A percentile compares a stretch with the other conserved stretches of the same genome.
Evolutionary conservation across 2,888 invertebrate species (phyloP).

Genomic region (Gymnosoma rotundatum): DNA sequence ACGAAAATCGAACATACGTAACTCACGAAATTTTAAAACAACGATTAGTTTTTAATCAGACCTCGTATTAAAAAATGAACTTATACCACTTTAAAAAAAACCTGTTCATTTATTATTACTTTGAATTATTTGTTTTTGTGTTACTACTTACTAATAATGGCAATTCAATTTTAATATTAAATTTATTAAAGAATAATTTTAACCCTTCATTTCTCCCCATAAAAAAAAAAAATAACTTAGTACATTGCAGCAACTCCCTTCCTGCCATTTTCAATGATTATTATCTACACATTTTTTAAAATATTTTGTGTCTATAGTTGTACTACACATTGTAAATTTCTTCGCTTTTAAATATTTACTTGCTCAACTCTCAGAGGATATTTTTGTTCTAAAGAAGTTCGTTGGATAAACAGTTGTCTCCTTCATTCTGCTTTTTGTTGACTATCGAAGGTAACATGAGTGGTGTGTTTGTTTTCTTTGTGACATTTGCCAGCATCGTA

Average conservation of each 20-base stretch:
- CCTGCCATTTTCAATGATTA: constrained; percentile 3
- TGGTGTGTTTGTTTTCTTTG: constrained; percentile 1
- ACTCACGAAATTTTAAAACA: too few relatives aligned
- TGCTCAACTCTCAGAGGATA: constrained; percentile 27
- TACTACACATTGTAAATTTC: constrained; percentile 4
- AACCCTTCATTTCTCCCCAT: too few relatives aligned
- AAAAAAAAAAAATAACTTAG: too few relatives aligned
- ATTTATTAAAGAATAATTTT: too few relatives aligned
- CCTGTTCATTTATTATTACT: too few relatives aligned
- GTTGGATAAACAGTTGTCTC: constrained; percentile 21
- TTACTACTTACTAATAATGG: too few relatives aligned
- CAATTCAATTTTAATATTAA: too few relatives aligned
- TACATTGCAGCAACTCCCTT: not conserved
- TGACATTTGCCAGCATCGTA: constrained; percentile 29
- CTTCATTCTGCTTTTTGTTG: not conserved
- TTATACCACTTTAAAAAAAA: too few relatives aligned
- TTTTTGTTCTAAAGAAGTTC: constrained; percentile 29
- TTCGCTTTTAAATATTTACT: constrained; percentile 37
- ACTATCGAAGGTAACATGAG: constrained; percentile 38
- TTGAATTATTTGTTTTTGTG: too few relatives aligned
- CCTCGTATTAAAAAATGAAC: too few relatives aligned
- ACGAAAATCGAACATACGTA: too few relatives aligned
- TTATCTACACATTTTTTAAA: constrained; percentile 35
- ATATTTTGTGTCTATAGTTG: constrained; percentile 17
- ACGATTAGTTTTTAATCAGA: too few relatives aligned